These are phyloP conservation scores for Apodemia duryi DNA, from an alignment of 2,888 invertebrate species.

Conservation along the genomic window DNA sequence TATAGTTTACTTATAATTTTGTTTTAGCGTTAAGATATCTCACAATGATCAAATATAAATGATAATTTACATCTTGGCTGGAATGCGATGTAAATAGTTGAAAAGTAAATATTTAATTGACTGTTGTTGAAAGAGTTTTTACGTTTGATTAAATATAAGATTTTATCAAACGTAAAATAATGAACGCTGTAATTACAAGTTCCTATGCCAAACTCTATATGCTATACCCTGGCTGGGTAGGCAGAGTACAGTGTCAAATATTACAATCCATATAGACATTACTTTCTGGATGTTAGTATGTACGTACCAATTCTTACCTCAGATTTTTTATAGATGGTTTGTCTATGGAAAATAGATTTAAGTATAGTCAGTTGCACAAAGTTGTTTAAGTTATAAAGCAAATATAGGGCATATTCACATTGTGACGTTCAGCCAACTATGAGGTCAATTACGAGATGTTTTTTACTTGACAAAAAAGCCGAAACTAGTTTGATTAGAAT, in stretches of 20 bases:
- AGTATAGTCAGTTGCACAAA: conserved; percentile 1
- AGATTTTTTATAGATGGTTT: not conserved
- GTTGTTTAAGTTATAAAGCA: not conserved
- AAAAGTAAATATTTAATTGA: not conserved
- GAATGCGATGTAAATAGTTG: not conserved
- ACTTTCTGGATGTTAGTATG: not conserved
- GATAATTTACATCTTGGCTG: not conserved
- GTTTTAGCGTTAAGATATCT: no score
- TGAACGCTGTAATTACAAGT: not conserved
- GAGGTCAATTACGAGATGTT: not conserved
- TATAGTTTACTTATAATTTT: no score
- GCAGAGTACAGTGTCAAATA: not conserved
- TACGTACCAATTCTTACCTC: not conserved
- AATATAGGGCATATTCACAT: not conserved
- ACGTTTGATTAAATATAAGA: not conserved
- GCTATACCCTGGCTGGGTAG: not conserved
- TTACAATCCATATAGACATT: not conserved
- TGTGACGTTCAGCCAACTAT: not conserved
- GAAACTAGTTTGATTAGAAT: no score
- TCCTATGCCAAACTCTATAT: not conserved
- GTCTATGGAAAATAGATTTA: not conserved
- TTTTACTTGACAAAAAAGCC: no score
- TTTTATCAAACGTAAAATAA: no score
- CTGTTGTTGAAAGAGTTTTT: not conserved
- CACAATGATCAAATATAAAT: not conserved